phyloP scores from a whole-genome alignment of 2,888 invertebrate genomes.

The Caenorhabditis macrosperma region DNA sequence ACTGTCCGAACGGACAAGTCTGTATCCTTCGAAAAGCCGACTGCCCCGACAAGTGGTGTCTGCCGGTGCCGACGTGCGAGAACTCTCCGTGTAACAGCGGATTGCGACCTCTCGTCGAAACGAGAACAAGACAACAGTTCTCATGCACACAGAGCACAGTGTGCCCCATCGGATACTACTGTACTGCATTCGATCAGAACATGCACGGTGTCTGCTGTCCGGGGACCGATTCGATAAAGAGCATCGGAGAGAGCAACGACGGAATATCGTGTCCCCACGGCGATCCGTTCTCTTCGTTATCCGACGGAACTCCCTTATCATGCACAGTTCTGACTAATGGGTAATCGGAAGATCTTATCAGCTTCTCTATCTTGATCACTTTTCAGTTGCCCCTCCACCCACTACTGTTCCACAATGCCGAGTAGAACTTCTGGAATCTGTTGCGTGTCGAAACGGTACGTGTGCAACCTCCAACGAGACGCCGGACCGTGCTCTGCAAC shows the following conservation, averaged over 20 bases:
- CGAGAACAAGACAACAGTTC: conserved; percentile 64
- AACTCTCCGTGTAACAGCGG: conserved; percentile 54
- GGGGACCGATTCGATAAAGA: conserved; percentile 52
- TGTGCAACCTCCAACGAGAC: conserved; percentile 70
- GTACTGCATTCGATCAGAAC: conserved; percentile 66
- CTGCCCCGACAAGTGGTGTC: conserved; percentile 65
- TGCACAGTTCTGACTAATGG: conserved; percentile 63
- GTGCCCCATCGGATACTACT: conserved; percentile 71
- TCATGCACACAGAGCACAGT: conserved; percentile 61
- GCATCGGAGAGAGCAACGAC: conserved; percentile 47
- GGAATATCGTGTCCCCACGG: conserved; percentile 69
- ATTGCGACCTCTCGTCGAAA: conserved; percentile 61
- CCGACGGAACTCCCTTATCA: conserved; percentile 65
- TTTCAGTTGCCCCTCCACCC: conserved; percentile 71
- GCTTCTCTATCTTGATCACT: not conserved
- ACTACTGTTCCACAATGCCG: conserved; percentile 73
- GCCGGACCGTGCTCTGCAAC: conserved; percentile 67
- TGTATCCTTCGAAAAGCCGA: conserved; percentile 66
- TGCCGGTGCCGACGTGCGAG: conserved; percentile 72
- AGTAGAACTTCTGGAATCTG: conserved; percentile 68
- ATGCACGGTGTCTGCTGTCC: conserved; percentile 73
- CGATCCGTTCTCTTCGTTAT: conserved; percentile 66
- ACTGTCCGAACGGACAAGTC: conserved; percentile 55
- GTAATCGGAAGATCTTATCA: conserved; percentile 1
- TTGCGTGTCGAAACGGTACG: conserved; percentile 74